Conservation (phyloP, 2,888 invertebrate genomes). For the Lasioglossum morio region DNA sequence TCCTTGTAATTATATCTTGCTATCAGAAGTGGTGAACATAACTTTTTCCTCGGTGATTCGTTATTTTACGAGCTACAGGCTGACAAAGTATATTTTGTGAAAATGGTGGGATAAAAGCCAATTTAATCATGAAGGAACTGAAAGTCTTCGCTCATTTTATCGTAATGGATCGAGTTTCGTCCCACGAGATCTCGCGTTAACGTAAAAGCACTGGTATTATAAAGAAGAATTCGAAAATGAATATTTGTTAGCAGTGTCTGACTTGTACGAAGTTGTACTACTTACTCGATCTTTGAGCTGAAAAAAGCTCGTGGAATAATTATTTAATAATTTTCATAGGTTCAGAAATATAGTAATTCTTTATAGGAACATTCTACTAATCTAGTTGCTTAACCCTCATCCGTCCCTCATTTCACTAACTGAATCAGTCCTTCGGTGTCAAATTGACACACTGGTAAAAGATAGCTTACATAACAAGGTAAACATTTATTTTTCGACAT, state of each 20-base stretch:
- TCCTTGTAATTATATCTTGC: neutral
- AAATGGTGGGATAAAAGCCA: neutral
- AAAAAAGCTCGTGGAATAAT: neutral
- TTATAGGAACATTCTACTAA: neutral
- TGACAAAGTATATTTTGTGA: neutral
- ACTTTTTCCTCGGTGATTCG: neutral
- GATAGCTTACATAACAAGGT: too few relatives aligned
- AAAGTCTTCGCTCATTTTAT: neutral
- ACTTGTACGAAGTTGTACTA: neutral
- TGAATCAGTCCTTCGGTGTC: too few relatives aligned
- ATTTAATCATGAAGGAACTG: neutral
- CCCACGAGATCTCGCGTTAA: neutral
- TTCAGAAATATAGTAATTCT: neutral
- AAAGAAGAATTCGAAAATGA: neutral
- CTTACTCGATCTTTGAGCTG: neutral
- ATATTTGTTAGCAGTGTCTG: neutral
- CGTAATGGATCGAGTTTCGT: neutral
- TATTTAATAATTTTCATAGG: neutral
- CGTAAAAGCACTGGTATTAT: neutral
- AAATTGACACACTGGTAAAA: too few relatives aligned
- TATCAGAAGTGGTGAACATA: neutral
- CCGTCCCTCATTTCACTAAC: too few relatives aligned
- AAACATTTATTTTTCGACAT: too few relatives aligned
- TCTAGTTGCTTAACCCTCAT: neutral
- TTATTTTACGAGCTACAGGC: neutral